Evolutionary conservation across 1,140 invertebrate species (phyloP).

Genomic region (Oryzaephilus surinamensis): DNA sequence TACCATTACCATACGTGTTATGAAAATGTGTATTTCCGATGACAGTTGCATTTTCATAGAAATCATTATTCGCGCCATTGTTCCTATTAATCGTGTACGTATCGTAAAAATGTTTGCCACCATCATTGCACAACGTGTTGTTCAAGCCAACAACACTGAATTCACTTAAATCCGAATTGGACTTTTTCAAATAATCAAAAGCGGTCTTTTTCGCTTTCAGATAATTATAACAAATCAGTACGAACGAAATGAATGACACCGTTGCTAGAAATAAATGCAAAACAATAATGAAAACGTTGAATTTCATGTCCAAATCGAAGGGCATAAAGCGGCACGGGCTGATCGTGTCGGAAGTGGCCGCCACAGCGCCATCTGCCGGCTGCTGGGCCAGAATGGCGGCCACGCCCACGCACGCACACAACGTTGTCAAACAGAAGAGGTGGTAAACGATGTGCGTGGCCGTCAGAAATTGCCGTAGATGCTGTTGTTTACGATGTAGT

Average conservation of each 20-base stretch:
- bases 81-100: slow-evolving; percentile 29
- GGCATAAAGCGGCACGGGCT: slow-evolving; percentile 38
- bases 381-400: slow-evolving; percentile 37
- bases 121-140: slow-evolving; percentile 14
- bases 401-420: slow-evolving; percentile 40
- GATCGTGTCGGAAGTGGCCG: slow-evolving; percentile 8
- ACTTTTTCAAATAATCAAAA: slow-evolving; percentile 34
- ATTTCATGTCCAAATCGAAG: slow-evolving; percentile 38
- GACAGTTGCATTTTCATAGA: slow-evolving; percentile 11
- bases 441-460: slow-evolving; percentile 44
- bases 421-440: slow-evolving; percentile 40
- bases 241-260: slow-evolving; percentile 30
- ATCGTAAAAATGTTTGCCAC: too few species aligned
- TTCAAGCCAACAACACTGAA: slow-evolving; percentile 21
- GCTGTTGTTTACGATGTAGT: slow-evolving; percentile 40
- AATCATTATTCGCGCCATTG: background rate
- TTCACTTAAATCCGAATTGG: slow-evolving; percentile 29
- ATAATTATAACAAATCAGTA: slow-evolving; percentile 26
- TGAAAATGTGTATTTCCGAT: background rate
- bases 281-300: slow-evolving; percentile 41
- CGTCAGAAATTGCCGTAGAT: slow-evolving; percentile 39
- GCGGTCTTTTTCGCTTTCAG: slow-evolving; percentile 19
- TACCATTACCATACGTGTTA: slow-evolving; percentile 7
- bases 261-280: slow-evolving; percentile 38
- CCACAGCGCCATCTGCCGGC: slow-evolving; percentile 11